A percentile compares a stretch with the other conserved stretches of the same genome.
phyloP scores from a whole-genome alignment of 2,888 invertebrate species.

The Peribatodes rhomboidaria region DNA sequence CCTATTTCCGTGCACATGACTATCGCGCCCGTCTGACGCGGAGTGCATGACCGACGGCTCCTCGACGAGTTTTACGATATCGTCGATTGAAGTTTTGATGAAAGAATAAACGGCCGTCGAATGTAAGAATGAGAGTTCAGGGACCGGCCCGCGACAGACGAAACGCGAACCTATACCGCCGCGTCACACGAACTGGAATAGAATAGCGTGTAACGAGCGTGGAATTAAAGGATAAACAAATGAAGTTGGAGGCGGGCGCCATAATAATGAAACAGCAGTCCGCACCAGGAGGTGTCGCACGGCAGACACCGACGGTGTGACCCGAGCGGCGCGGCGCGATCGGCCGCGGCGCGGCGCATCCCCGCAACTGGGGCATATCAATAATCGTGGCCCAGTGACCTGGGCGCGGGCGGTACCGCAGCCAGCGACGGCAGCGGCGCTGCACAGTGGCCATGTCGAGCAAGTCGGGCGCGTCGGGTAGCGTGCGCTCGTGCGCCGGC shows the following conservation, averaged over 20 bases:
- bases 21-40: conserved; percentile 14
- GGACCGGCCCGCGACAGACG: conserved; percentile 72
- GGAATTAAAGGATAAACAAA: conserved; percentile 87
- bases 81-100: conserved; percentile 50
- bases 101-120: conserved; percentile 58
- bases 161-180: conserved; percentile 72
- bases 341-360: conserved; percentile 73
- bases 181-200: conserved; percentile 84
- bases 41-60: conserved; percentile 25
- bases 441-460: conserved; percentile 84
- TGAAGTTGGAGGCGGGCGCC: conserved; percentile 77
- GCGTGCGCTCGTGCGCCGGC: conserved; percentile 81
- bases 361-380: conserved; percentile 81
- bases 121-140: conserved; percentile 74
- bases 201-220: conserved; percentile 75
- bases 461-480: conserved; percentile 85
- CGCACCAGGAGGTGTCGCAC: conserved; percentile 81
- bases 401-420: conserved; percentile 56
- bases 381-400: conserved; percentile 83
- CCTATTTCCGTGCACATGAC: conserved; percentile 25
- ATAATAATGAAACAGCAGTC: conserved; percentile 82
- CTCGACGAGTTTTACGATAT: conserved; percentile 28
- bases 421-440: conserved; percentile 50
- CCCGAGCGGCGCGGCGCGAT: conserved; percentile 65
- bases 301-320: conserved; percentile 81